Conservation (phyloP, 2,113 vertebrate genomes). For the Heterocephalus glaber region DNA sequence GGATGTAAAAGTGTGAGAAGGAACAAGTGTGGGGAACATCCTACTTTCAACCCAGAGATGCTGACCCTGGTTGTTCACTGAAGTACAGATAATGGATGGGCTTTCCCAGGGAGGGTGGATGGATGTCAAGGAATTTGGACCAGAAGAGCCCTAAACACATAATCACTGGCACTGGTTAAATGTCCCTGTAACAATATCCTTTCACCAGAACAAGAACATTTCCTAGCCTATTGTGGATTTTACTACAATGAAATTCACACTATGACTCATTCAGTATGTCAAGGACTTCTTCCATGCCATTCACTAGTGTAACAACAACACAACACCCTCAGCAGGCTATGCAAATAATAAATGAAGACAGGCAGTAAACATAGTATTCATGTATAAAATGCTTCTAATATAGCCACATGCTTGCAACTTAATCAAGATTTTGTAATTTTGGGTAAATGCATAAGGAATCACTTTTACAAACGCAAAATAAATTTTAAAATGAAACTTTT, state of each 20-base stretch:
- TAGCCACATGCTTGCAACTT: not conserved
- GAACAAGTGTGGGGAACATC: not conserved
- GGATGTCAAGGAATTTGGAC: not conserved
- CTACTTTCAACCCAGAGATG: not conserved
- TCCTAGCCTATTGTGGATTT: not conserved
- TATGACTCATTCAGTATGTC: not conserved
- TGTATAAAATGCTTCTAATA: not conserved
- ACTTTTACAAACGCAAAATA: not conserved
- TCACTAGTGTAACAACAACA: not conserved
- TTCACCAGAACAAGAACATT: not conserved
- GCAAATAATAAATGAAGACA: not conserved
- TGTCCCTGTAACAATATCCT: not conserved
- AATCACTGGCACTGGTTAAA: accelerated
- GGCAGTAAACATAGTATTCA: not conserved
- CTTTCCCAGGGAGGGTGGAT: not conserved
- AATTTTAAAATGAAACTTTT: not conserved
- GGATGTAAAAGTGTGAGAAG: not conserved
- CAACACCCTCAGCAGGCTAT: not conserved
- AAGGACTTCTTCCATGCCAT: not conserved
- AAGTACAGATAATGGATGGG: not conserved
- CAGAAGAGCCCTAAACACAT: not conserved
- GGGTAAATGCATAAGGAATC: not conserved
- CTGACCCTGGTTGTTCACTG: not conserved
- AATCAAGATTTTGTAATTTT: not conserved
- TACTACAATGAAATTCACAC: not conserved